phyloP scores from a whole-genome alignment of 2,113 vertebrate species.

The Eupsittula cactorum region DNA sequence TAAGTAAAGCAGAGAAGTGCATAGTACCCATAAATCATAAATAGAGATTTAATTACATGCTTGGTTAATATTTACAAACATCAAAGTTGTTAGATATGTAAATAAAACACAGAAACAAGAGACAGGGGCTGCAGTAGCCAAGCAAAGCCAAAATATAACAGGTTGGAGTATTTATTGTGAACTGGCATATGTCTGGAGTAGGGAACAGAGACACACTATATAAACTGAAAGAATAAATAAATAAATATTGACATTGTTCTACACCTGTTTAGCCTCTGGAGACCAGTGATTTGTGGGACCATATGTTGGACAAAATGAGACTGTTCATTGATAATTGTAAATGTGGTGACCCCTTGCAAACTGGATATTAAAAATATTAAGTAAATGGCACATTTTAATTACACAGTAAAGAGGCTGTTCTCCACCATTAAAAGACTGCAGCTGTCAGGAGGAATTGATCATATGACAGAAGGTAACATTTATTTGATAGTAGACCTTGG shows the following conservation, averaged over 20 bases:
- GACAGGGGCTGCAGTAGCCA: not conserved
- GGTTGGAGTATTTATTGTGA: slow-evolving; percentile 37
- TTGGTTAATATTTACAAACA: slow-evolving; percentile 54
- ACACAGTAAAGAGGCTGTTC: slow-evolving; percentile 42
- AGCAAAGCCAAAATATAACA: slow-evolving; percentile 32
- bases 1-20: slow-evolving; percentile 11
- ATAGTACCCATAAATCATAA: not conserved
- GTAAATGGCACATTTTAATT: slow-evolving; percentile 61
- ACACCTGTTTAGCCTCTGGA: slow-evolving; percentile 53
- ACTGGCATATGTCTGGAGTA: slow-evolving; percentile 6
- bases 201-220: not conserved
- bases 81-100: not conserved
- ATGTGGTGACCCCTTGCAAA: slow-evolving; percentile 53
- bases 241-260: slow-evolving; percentile 63
- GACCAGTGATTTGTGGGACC: slow-evolving; percentile 58
- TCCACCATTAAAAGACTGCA: slow-evolving; percentile 44
- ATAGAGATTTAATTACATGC: slow-evolving; percentile 55
- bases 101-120: slow-evolving; percentile 11
- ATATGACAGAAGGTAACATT: slow-evolving; percentile 55
- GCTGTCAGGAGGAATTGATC: slow-evolving; percentile 40
- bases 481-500: slow-evolving; percentile 50
- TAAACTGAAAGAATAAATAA: slow-evolving; percentile 52
- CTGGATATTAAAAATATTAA: slow-evolving; percentile 59
- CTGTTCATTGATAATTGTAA: slow-evolving; percentile 49
- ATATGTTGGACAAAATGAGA: slow-evolving; percentile 63